Conservation (phyloP, 2,888 invertebrate species). For the Papilio protenor region DNA sequence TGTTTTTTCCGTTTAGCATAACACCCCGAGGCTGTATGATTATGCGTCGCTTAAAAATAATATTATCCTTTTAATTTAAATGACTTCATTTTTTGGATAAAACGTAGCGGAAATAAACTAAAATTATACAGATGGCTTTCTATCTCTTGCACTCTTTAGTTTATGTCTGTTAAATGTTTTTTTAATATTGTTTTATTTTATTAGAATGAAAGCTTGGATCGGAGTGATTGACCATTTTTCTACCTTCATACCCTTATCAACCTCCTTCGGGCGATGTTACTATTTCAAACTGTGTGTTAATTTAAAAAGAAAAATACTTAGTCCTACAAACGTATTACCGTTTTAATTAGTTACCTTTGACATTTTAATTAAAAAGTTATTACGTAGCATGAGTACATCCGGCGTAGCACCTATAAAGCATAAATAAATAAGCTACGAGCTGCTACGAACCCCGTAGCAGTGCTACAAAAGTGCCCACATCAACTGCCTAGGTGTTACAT, state of each 20-base stretch:
- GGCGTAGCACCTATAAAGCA: not conserved
- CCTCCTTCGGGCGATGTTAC: too few species aligned
- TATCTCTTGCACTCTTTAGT: not conserved
- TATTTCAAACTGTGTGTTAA: too few species aligned
- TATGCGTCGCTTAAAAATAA: conserved; percentile 62
- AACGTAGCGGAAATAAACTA: not conserved
- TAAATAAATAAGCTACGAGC: conserved; percentile 28
- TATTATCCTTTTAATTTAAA: conserved; percentile 55
- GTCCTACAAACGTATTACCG: not conserved
- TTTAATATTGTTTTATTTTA: not conserved
- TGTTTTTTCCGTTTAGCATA: conserved; percentile 67
- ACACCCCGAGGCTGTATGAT: conserved; percentile 58
- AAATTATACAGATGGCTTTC: not conserved
- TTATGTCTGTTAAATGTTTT: not conserved
- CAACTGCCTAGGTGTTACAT: conserved; percentile 55
- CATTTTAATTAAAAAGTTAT: conserved; percentile 37
- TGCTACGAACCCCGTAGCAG: conserved; percentile 27
- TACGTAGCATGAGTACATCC: not conserved
- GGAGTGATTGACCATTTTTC: too few species aligned
- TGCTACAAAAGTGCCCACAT: conserved; percentile 38
- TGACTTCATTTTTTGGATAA: conserved; percentile 41
- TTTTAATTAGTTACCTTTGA: conserved; percentile 14
- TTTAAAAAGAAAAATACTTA: too few species aligned
- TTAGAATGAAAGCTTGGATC: too few species aligned
- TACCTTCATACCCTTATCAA: too few species aligned